Base-by-base conservation (phyloP, 2,888 invertebrate genomes). In the Chalcis sispes region DNA sequence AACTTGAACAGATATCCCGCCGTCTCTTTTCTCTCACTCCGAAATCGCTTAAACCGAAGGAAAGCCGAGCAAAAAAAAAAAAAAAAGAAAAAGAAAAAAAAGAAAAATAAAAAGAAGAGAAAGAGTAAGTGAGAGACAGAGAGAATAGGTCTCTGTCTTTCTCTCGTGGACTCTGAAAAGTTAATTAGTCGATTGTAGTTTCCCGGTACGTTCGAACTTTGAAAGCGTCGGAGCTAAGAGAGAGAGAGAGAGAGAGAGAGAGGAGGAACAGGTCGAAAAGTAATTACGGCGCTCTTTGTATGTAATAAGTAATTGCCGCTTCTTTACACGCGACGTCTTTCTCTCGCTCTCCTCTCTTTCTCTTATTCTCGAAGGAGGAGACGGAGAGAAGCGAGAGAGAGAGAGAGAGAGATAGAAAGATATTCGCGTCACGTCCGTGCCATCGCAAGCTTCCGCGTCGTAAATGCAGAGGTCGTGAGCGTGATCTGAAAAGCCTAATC, bases 131-230 rank as follows among this genome's bases (percentile, higher is more conserved):
- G 42, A 56, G 54, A 40, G 58, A 54, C n/a, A n/a, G n/a, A n/a
- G n/a, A n/a, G n/a, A 40, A 13, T 1, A 54, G 18, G n/a, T 8
- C 18, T 7, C 8, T 5, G 25, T 23, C 20, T 29, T 46, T 46
- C 36, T 15, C 36, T 46, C 36, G 42, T 42, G 20, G 15, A 32
- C 42, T 66, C 50, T 66, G 74, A 77, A 77, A 77, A 77, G 74
- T 77, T 77, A 74, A 77, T 77, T 77, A 77, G 77, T 72, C 77
- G 74, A 77, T 77, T 77, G 77, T 75, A 75, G 71, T 71, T 67
- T 65, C 54, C 46, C 58, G n/a, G 62, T 56, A 20, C 29, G 42
- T 48, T 42, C 54, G 70, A 73, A 73, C 59, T 59, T 70, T 59
- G 50, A 36, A 50, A 61, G 27, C 54, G 25, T 36, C 18, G 40